Evolutionary conservation across 2,113 vertebrate species (phyloP).

Genomic region (Rhineura floridana): DNA sequence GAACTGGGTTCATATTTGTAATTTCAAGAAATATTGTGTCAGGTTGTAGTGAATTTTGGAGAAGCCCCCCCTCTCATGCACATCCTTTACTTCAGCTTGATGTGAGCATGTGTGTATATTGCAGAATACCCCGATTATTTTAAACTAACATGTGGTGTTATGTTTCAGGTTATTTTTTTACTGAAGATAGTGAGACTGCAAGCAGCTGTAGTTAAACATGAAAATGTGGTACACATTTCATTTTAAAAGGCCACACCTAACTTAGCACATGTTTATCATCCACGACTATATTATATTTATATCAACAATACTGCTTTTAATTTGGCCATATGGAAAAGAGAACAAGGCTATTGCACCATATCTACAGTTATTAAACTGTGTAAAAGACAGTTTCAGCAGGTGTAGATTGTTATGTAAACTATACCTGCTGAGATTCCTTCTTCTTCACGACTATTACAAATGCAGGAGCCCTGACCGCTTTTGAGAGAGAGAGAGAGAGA

Average conservation of each 20-base stretch:
- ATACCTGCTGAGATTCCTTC: too few relatives aligned
- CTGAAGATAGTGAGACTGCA: background rate
- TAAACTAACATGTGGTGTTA: background rate
- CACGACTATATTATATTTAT: background rate
- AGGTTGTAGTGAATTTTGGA: background rate
- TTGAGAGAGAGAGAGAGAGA: too few relatives aligned
- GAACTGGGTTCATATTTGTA: background rate
- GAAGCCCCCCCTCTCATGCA: background rate
- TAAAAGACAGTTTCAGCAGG: background rate
- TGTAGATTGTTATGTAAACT: background rate
- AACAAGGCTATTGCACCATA: background rate
- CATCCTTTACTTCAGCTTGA: background rate
- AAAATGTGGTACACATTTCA: background rate
- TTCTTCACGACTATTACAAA: too few relatives aligned
- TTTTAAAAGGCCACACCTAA: too few relatives aligned
- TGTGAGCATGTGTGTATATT: background rate
- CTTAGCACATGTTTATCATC: background rate
- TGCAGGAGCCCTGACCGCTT: too few relatives aligned
- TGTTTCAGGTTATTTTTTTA: background rate
- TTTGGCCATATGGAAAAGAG: background rate
- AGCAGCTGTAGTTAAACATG: background rate
- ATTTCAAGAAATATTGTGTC: slow-evolving; percentile 6
- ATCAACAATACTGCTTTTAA: background rate
- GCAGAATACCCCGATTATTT: background rate
- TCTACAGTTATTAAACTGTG: too few relatives aligned